A percentile compares a stretch with the other conserved stretches of the same genome.
Conservation (phyloP, 2,113 vertebrate genomes). For the Polypterus senegalus region DNA sequence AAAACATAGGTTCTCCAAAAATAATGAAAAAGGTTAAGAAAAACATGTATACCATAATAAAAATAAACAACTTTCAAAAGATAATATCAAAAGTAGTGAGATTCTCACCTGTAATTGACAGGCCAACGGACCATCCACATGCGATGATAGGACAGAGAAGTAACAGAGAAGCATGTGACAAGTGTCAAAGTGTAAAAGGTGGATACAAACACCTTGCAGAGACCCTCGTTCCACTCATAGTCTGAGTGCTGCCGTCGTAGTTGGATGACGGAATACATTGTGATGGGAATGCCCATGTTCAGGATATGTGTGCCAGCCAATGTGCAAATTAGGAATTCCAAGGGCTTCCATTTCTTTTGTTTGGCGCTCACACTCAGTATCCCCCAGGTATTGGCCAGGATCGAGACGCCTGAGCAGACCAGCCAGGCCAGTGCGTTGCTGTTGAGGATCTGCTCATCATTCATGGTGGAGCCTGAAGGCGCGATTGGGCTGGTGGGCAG, state of each 20-base stretch:
- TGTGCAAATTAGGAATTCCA: conserved; percentile 80
- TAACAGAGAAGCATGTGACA: conserved; percentile 86
- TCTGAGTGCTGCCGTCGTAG: conserved; percentile 64
- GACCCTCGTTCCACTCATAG: conserved; percentile 83
- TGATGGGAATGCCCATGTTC: conserved; percentile 74
- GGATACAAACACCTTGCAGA: conserved; percentile 88
- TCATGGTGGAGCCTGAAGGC: conserved; percentile 54
- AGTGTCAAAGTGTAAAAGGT: conserved; percentile 86
- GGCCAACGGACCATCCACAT: conserved; percentile 98
- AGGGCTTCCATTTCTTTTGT: conserved; percentile 88
- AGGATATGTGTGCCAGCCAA: conserved; percentile 85
- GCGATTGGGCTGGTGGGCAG: conserved; percentile 10
- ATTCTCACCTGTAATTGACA: conserved; percentile 75
- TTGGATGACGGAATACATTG: conserved; percentile 78
- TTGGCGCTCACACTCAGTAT: conserved; percentile 82
- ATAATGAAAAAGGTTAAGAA: too few species aligned
- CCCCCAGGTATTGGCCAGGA: conserved; percentile 82
- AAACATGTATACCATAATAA: too few species aligned
- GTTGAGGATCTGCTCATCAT: conserved; percentile 64
- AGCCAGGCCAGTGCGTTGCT: conserved; percentile 81
- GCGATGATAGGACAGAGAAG: conserved; percentile 85
- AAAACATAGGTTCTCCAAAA: background rate
- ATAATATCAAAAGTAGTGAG: too few species aligned
- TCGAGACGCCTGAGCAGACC: conserved; percentile 72
- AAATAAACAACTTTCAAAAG: too few species aligned